phyloP scores from a whole-genome alignment of 2,113 vertebrate species.

The Sphyrna mokarran region DNA sequence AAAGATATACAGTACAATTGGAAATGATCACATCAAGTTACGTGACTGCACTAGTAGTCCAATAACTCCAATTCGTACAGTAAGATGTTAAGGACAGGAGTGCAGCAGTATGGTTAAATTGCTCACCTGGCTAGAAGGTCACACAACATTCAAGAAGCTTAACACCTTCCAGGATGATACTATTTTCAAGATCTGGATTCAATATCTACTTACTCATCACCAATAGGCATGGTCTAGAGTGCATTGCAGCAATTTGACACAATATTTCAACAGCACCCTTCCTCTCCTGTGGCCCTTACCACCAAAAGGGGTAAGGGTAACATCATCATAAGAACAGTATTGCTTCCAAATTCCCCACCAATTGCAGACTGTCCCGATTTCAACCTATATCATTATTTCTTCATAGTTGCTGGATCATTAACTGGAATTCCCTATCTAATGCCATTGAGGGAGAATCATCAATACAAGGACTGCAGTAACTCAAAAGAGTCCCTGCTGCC shows the following conservation, averaged over 20 bases:
- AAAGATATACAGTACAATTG: neutral
- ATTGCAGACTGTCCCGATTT: neutral
- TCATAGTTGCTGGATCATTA: too few species aligned
- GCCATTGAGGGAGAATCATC: too few species aligned
- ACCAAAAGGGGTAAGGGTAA: neutral
- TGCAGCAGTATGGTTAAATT: neutral
- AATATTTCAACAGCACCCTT: neutral
- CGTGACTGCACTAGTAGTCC: neutral
- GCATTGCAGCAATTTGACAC: neutral
- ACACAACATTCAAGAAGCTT: neutral
- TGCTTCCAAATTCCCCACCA: neutral
- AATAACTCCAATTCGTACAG: neutral
- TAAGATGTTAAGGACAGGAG: neutral
- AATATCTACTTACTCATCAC: neutral
- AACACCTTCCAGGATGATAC: neutral
- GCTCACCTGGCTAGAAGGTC: neutral
- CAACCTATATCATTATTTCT: neutral
- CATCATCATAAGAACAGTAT: neutral
- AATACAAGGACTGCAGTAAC: too few species aligned
- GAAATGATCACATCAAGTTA: neutral
- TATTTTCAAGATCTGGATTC: neutral
- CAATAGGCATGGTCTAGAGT: neutral
- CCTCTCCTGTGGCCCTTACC: neutral
- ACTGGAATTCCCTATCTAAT: too few species aligned
- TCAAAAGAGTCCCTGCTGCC: too few species aligned